Conservation (phyloP, 2,113 vertebrate genomes). For the Gobiocypris rarus region DNA sequence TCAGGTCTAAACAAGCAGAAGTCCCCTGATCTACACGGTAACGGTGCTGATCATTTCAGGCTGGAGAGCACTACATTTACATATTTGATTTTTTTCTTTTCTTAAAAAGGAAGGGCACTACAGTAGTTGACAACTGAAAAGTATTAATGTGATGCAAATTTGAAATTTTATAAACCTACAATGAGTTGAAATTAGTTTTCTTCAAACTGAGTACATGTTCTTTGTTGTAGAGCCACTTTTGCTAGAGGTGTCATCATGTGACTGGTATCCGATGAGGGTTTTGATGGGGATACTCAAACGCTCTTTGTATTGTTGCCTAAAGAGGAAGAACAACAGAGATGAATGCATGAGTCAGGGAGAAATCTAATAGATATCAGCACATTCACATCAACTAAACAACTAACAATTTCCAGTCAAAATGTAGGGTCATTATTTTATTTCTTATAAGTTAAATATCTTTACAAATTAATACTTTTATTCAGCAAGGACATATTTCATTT, state of each 20-base stretch:
- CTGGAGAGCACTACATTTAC: constrained; percentile 51
- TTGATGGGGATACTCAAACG: constrained; percentile 77
- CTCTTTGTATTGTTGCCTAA: constrained; percentile 81
- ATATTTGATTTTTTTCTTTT: constrained; percentile 58
- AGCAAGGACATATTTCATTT: no score
- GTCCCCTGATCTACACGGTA: constrained; percentile 23
- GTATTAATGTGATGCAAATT: constrained; percentile 71
- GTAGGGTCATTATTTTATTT: no score
- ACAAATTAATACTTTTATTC: no score
- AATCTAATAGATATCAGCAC: background rate
- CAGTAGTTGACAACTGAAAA: constrained; percentile 76
- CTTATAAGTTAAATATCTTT: no score
- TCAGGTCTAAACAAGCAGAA: constrained; percentile 29
- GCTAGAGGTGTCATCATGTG: constrained; percentile 85
- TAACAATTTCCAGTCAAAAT: background rate
- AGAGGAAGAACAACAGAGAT: constrained; percentile 30
- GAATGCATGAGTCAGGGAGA: background rate
- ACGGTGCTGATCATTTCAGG: constrained; percentile 35
- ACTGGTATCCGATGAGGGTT: constrained; percentile 81
- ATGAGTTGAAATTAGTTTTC: constrained; percentile 65
- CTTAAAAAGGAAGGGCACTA: constrained; percentile 76
- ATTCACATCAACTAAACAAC: background rate
- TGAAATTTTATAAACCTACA: constrained; percentile 80
- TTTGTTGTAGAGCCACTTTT: constrained; percentile 86
- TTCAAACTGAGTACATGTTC: constrained; percentile 83